Evolutionary conservation across 1,140 invertebrate genomes (phyloP), one percentile per base, ranked within the genome.

Genomic region (Cepaea nemoralis): DNA sequence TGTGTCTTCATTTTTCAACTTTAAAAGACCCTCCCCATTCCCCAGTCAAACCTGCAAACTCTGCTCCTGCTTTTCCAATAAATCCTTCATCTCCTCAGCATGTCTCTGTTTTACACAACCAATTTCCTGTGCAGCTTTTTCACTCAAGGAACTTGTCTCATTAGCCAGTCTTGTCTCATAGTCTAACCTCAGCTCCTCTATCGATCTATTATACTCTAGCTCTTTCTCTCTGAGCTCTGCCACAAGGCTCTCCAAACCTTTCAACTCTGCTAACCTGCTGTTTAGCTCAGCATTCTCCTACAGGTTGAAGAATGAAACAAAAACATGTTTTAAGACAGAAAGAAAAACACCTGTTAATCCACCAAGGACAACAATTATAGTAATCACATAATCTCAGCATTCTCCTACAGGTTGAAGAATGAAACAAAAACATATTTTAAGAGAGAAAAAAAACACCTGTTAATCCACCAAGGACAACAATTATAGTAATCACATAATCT

Each of bases 201-300:
- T n/a, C 33, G 81, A 77, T 2, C 77, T 69, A n/a, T 84, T 33
- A 31, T 83, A 75, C 55, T 80, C 67, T 19, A 8, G 0, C 37
- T 80, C 39, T 40, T 45, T 59, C 24, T 77, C 42, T 27, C 63
- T 78, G 31, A 83, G 77, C 8, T 87, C 76, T 50, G 86, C 82
- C n/a, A 86, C 37, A 27, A 84, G 59, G 35, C 84, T 77, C 19
- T 81, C 82, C 33, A 77, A 45, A 50, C 86, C 84, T 63, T 85
- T 81, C 40, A 85, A 69, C 48, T 86, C 80, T 27, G 74, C 55
- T 24, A 89, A 37, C 37, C 82, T 59, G 74, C 83, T 85, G 48
- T 85, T 83, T 16, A 87, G 80, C 50, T 87, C 86, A 66, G 80
- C 82, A 40, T 86, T 87, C 63, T 85, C 85, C 86, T 87, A 55